A percentile compares a stretch with the other conserved stretches of the same genome.
Conservation (phyloP, 2,797 vertebrate genomes). For the Myripristis murdjan region DNA sequence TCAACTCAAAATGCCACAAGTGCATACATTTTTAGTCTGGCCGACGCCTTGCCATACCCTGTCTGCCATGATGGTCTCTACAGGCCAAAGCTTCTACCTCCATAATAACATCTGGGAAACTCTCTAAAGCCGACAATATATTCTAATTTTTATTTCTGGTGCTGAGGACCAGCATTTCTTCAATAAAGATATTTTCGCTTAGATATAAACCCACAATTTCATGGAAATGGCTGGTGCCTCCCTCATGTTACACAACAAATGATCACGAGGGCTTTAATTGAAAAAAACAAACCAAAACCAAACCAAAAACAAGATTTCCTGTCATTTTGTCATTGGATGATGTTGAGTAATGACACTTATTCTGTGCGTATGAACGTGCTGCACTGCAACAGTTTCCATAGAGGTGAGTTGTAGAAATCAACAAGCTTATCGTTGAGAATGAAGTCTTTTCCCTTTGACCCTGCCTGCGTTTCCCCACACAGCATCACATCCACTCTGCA, state of each 20-base stretch:
- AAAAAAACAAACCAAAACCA: background rate
- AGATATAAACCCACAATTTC: background rate
- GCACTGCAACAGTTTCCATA: background rate
- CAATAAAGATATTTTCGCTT: conserved; percentile 24
- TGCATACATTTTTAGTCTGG: background rate
- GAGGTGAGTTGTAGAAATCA: background rate
- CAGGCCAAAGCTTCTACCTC: too few relatives aligned
- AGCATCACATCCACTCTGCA: background rate
- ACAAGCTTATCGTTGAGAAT: background rate
- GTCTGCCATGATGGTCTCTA: background rate
- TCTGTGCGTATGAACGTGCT: too few relatives aligned
- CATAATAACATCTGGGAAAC: too few relatives aligned
- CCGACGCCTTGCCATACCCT: background rate
- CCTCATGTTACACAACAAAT: conserved; percentile 3
- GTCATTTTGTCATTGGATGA: conserved; percentile 1
- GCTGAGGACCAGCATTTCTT: background rate
- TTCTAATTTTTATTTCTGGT: background rate
- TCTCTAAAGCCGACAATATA: background rate
- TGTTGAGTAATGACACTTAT: background rate
- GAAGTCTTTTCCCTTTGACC: conserved; percentile 15
- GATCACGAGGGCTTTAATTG: background rate
- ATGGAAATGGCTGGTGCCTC: conserved; percentile 22
- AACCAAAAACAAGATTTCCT: too few relatives aligned
- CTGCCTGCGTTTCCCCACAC: background rate
- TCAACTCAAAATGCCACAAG: background rate